Evolutionary conservation across 1,140 invertebrate genomes (phyloP), one percentile per base, ranked within the genome.

Genomic region (Phocides pigmalion): DNA sequence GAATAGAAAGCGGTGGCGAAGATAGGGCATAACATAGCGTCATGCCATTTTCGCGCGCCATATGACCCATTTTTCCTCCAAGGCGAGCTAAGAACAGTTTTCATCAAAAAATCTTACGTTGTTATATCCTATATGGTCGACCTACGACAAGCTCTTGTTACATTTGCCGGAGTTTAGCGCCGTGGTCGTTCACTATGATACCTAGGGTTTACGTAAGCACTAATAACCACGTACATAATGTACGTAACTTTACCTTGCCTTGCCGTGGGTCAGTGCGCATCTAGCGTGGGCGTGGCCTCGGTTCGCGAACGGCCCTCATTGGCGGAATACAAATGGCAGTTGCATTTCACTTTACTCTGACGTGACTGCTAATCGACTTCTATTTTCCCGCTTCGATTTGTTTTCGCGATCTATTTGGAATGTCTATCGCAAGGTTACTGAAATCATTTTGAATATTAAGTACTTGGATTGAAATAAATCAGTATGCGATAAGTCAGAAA

Each of bases 261-360:
- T 59, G 47, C 67, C 66, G 70, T 77, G 74, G 72, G 81, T 82
- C 80, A 82, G 64, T 79, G 77, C 73, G 78, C 76, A 81, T 69
- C 72, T 68, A 69, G 67, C 64, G 84, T 87, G 58, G 84, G 84
- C 87, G 84, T 79, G 82, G 80, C 82, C 75, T 80, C 66, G 73
- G 71, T 72, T 64, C 35, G 62, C 58, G 56, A 72, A 64, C 68
- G 66, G 63, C 69, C 66, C 61, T 70, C 53, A 89, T 89, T 89
- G 86, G 84, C 68, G 61, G 74, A 72, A 64, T 65, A 51, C 53
- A 74, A 74, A 80, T 79, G 75, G 74, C 72, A 74, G 74, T 79
- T 86, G 84, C 83, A 87, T 87, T 87, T 87, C 84, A 84, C 82
- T 79, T 72, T 47, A 68, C 56, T 69, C 69, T 66, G 72, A 67